Percentiles rank a stretch among this genome's conserved stretches.
phyloP scores from a whole-genome alignment of 2,888 invertebrate species.

The Fissipunctia ypsillon region DNA sequence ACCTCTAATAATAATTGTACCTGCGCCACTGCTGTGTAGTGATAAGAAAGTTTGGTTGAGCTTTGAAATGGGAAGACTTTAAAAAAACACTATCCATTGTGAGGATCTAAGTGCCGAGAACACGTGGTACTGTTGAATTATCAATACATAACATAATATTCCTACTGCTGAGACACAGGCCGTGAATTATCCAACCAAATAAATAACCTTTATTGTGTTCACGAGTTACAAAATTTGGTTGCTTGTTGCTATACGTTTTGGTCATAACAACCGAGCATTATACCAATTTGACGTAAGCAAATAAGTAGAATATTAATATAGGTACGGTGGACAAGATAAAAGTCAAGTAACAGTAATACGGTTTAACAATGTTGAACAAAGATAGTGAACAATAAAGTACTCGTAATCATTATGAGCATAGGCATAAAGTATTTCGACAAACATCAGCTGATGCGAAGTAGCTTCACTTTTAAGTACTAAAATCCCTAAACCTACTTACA shows the following conservation, averaged over 20 bases:
- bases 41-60: too few species aligned
- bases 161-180: too few species aligned
- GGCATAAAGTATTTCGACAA: constrained; percentile 18
- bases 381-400: constrained; percentile 42
- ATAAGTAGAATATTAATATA: neutral
- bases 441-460: constrained; percentile 20
- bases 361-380: constrained; percentile 40
- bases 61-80: too few species aligned
- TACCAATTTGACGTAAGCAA: neutral
- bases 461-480: too few species aligned
- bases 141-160: too few species aligned
- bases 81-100: too few species aligned
- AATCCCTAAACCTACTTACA: too few species aligned
- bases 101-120: too few species aligned
- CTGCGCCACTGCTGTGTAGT: too few species aligned
- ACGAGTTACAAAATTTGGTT: neutral
- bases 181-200: too few species aligned
- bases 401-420: neutral
- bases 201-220: neutral
- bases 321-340: constrained; percentile 7
- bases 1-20: too few species aligned
- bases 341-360: neutral
- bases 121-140: too few species aligned
- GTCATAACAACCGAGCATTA: neutral
- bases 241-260: constrained; percentile 6